Conservation (phyloP, 2,888 invertebrate genomes). For the Epistrophella euchroma region DNA sequence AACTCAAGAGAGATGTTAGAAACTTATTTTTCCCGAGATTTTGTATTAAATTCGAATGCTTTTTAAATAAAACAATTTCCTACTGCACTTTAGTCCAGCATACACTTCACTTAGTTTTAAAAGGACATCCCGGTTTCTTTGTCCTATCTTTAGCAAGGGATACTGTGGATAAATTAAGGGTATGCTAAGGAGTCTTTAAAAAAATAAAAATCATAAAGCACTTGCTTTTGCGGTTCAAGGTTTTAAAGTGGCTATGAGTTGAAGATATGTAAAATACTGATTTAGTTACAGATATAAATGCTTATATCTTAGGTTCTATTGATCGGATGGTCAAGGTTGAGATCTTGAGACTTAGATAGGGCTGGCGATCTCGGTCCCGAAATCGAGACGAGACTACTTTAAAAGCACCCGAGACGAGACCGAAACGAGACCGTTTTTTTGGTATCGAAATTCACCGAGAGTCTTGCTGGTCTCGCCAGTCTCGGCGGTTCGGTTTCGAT, state of each 20-base stretch:
- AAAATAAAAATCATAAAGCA: not conserved
- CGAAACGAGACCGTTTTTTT: too few relatives aligned
- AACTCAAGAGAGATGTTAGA: constrained; percentile 7
- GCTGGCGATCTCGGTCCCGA: too few relatives aligned
- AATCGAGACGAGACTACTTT: too few relatives aligned
- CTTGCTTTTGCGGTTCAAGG: not conserved
- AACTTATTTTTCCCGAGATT: constrained; percentile 16
- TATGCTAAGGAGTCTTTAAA: not conserved
- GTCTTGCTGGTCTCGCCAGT: too few relatives aligned
- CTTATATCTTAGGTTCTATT: too few relatives aligned
- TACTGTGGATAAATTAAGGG: not conserved
- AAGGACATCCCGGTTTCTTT: constrained; percentile 8
- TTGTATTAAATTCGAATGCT: constrained; percentile 36
- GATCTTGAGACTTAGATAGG: too few relatives aligned
- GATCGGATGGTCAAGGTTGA: too few relatives aligned
- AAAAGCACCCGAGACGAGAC: too few relatives aligned
- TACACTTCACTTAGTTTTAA: constrained; percentile 17
- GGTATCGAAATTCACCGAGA: too few relatives aligned
- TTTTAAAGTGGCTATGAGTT: not conserved
- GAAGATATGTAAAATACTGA: too few relatives aligned
- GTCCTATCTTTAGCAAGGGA: not conserved
- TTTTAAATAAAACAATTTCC: constrained; percentile 39
- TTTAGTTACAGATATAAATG: too few relatives aligned
- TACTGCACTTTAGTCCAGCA: not conserved
- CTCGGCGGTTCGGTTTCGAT: too few relatives aligned